Conservation (phyloP, 2,888 invertebrate species). For the Phengaris arion region DNA sequence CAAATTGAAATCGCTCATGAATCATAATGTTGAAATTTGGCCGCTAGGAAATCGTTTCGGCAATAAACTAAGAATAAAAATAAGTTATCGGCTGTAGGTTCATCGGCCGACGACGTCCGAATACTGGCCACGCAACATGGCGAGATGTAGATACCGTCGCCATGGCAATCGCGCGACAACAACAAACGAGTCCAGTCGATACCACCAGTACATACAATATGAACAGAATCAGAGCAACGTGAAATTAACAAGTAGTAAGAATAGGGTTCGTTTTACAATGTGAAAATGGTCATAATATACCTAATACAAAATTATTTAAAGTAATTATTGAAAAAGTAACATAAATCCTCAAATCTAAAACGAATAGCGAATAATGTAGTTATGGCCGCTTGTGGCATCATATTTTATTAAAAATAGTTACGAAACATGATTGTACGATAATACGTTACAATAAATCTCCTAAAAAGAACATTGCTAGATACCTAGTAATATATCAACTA, state of each 20-base stretch:
- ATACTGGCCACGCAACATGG: constrained; percentile 43
- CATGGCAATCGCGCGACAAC: constrained; percentile 59
- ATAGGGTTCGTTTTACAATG: not conserved
- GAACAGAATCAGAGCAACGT: not conserved
- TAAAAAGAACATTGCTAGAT: not conserved
- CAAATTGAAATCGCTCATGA: too few relatives aligned
- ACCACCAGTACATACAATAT: not conserved
- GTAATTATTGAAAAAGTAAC: not conserved
- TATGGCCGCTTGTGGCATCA: not conserved
- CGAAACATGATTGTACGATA: not conserved
- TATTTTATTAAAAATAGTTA: not conserved
- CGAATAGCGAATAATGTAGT: too few relatives aligned
- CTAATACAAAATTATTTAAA: not conserved
- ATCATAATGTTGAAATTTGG: not conserved
- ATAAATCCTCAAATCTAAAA: not conserved
- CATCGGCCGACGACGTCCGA: constrained; percentile 50
- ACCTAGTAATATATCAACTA: not conserved
- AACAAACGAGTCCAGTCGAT: constrained; percentile 41
- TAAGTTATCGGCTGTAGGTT: constrained; percentile 43
- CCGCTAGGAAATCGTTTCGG: not conserved
- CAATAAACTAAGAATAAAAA: constrained; percentile 23
- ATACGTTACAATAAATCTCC: not conserved
- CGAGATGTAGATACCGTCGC: constrained; percentile 68
- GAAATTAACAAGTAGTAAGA: not conserved
- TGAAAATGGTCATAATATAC: not conserved